Evolutionary conservation across 2,113 vertebrate genomes (phyloP).

Genomic region (Piaya cayana): DNA sequence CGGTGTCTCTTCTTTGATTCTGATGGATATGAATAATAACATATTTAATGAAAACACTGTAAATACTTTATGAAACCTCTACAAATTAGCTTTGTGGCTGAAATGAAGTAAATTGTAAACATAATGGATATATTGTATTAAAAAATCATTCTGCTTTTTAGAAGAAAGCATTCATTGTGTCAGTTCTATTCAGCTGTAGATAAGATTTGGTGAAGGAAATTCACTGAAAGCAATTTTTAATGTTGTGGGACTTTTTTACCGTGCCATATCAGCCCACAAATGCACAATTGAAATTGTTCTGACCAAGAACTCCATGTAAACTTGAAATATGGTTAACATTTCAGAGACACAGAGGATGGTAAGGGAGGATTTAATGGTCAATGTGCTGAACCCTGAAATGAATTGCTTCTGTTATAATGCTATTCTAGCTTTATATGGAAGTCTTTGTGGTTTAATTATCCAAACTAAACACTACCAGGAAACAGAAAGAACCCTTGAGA

Average conservation of each 20-base stretch:
- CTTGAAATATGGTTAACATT: background rate
- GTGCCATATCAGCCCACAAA: background rate
- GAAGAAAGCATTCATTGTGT: background rate
- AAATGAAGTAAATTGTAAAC: background rate
- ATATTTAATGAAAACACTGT: constrained; percentile 23
- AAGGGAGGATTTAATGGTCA: background rate
- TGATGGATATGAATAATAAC: background rate
- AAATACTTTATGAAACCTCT: constrained; percentile 18
- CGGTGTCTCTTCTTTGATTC: background rate
- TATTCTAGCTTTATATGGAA: background rate
- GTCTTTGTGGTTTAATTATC: background rate
- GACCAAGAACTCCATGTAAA: background rate
- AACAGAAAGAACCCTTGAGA: background rate
- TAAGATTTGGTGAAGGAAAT: background rate
- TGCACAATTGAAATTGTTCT: background rate
- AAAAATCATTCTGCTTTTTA: background rate
- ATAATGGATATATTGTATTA: background rate
- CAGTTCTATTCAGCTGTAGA: background rate
- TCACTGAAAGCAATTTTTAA: background rate
- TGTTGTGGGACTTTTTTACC: background rate
- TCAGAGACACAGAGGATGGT: background rate
- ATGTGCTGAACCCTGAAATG: background rate
- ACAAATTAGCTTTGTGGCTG: background rate
- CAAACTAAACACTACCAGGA: fast-evolving
- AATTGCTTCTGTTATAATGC: background rate